phyloP scores from a whole-genome alignment of 2,888 invertebrate genomes.

The Matsumyia berberina region DNA sequence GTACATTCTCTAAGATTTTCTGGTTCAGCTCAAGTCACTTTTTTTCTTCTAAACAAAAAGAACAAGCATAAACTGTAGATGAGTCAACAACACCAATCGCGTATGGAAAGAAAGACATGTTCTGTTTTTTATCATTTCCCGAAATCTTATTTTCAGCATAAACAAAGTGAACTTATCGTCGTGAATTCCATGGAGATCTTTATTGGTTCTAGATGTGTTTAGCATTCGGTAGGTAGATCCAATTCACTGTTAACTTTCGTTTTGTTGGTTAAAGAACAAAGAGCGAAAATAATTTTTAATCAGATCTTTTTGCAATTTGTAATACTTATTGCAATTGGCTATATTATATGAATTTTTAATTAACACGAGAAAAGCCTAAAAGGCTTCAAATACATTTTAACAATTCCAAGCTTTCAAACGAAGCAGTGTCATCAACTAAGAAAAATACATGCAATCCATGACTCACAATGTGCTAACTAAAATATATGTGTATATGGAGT shows the following conservation, averaged over 20 bases:
- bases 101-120: neutral
- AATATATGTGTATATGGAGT: neutral
- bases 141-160: slow-evolving; percentile 1
- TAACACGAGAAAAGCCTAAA: neutral
- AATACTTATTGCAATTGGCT: too few species aligned
- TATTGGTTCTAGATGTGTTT: neutral
- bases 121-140: slow-evolving; percentile 1
- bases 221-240: neutral
- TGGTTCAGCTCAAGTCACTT: neutral
- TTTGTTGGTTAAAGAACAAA: neutral
- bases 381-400: neutral
- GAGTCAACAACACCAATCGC: neutral
- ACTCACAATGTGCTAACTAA: slow-evolving; percentile 40
- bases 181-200: neutral
- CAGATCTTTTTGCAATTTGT: too few species aligned
- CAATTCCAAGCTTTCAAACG: neutral
- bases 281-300: too few species aligned
- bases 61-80: neutral
- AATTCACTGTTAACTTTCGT: neutral
- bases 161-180: neutral
- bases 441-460: slow-evolving; percentile 44
- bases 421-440: slow-evolving; percentile 23
- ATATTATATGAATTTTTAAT: too few species aligned
- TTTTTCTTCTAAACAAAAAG: neutral
- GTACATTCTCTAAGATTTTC: neutral